Conservation (phyloP, 2,797 vertebrate genomes). For the Calcarius lapponicus region DNA sequence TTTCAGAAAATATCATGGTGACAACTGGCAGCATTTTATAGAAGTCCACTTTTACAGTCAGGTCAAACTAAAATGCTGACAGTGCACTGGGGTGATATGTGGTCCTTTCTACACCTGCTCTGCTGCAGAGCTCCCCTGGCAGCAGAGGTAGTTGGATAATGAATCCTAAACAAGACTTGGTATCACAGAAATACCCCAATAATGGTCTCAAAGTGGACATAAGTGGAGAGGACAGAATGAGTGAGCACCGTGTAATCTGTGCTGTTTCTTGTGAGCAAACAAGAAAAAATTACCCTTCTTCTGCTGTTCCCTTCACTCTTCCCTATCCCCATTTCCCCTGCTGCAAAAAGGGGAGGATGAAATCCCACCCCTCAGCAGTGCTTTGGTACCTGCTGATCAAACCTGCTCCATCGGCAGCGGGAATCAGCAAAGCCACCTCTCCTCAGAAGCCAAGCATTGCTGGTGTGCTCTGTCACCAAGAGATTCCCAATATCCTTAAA, state of each 20-base stretch:
- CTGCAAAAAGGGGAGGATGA: background rate
- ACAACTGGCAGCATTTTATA: background rate
- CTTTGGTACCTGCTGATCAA: background rate
- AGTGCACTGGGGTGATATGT: rapidly evolving
- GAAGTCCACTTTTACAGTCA: background rate
- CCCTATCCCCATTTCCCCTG: rapidly evolving
- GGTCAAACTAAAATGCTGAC: background rate
- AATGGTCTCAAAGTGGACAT: background rate
- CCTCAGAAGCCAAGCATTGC: background rate
- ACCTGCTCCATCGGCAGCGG: background rate
- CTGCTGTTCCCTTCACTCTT: background rate
- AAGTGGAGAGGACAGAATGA: background rate
- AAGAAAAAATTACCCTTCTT: background rate
- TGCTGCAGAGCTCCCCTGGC: background rate
- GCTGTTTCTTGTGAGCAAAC: background rate
- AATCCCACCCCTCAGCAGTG: background rate
- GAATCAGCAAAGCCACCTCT: background rate
- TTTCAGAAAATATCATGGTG: too few species aligned
- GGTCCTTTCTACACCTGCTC: background rate
- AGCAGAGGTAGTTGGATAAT: background rate
- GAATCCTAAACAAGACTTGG: background rate
- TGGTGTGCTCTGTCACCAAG: background rate
- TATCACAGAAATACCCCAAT: rapidly evolving
- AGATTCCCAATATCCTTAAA: background rate
- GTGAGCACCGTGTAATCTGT: background rate